A percentile compares a stretch with the other conserved stretches of the same genome.
These are phyloP conservation scores for Ectemnius lituratus DNA, from an alignment of 2,888 invertebrate genomes.

Conservation along the genomic window DNA sequence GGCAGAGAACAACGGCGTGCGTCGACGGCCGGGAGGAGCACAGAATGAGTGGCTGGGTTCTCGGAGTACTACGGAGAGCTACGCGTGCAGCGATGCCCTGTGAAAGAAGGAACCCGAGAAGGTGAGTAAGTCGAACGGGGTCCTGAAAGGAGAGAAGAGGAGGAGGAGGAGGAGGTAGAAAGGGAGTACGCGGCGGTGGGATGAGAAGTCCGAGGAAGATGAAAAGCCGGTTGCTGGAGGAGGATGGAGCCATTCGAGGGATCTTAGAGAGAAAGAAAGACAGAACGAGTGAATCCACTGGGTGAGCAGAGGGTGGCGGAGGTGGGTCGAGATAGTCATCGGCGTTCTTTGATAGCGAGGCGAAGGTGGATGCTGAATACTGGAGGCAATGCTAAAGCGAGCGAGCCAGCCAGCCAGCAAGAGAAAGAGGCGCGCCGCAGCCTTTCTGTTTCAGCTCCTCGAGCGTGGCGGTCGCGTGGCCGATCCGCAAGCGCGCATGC, in stretches of 20 bases:
- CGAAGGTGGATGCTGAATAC: slow-evolving; percentile 37
- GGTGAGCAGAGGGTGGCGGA: slow-evolving; percentile 46
- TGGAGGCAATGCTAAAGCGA: slow-evolving; percentile 26
- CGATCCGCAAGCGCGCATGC: slow-evolving; percentile 57
- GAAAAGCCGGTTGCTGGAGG: slow-evolving; percentile 5
- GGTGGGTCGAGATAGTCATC: slow-evolving; percentile 54
- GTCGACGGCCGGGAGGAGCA: slow-evolving; percentile 35
- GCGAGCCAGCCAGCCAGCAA: slow-evolving; percentile 1
- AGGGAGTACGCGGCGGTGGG: slow-evolving; percentile 23
- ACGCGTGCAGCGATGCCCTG: slow-evolving; percentile 13
- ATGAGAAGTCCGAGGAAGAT: slow-evolving; percentile 10
- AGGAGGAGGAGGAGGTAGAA: slow-evolving; percentile 29
- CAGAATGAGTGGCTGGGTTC: slow-evolving; percentile 46
- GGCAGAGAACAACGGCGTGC: slow-evolving; percentile 25
- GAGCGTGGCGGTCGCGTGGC: slow-evolving; percentile 70
- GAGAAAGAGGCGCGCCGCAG: slow-evolving; percentile 24
- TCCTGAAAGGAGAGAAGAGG: slow-evolving; percentile 30
- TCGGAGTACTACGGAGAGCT: slow-evolving; percentile 43
- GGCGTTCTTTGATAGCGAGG: slow-evolving; percentile 46
- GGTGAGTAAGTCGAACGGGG: slow-evolving; percentile 50
- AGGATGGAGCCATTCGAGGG: not conserved
- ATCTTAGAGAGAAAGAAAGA: slow-evolving; percentile 13
- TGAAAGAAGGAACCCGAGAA: slow-evolving; percentile 51
- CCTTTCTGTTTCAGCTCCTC: slow-evolving; percentile 26
- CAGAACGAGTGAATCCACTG: slow-evolving; percentile 43